Conservation (phyloP, 2,113 vertebrate species). For the Megaleporinus macrocephalus region DNA sequence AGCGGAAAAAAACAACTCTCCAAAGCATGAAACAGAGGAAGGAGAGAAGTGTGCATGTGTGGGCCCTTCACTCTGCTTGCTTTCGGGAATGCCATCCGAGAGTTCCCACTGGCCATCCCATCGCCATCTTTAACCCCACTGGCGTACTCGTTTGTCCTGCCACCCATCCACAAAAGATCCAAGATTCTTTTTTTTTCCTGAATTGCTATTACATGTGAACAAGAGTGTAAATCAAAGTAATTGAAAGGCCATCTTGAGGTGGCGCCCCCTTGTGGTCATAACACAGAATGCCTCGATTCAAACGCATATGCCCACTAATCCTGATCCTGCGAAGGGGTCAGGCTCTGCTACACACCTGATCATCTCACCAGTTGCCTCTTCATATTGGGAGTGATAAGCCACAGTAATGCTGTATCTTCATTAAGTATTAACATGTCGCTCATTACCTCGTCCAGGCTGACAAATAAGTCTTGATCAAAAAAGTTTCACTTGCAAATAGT, state of each 20-base stretch:
- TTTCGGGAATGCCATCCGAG: constrained; percentile 26
- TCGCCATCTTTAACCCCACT: background rate
- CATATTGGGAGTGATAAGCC: background rate
- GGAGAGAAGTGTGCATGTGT: constrained; percentile 12
- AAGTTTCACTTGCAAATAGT: constrained; percentile 27
- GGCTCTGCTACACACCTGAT: background rate
- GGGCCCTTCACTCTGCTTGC: constrained; percentile 33
- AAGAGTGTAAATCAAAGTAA: constrained; percentile 7
- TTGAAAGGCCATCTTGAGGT: background rate
- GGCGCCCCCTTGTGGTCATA: constrained; percentile 53
- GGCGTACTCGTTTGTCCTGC: background rate
- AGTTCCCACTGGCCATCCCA: constrained; percentile 14
- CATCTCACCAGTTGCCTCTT: background rate
- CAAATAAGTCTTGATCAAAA: constrained; percentile 34
- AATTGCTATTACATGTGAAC: background rate
- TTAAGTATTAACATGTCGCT: background rate
- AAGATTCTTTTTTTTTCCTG: background rate
- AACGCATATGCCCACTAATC: background rate
- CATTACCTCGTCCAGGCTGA: background rate
- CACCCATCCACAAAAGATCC: background rate
- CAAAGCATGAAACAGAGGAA: constrained; percentile 24
- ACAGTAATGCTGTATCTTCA: background rate
- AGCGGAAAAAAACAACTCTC: constrained; percentile 4
- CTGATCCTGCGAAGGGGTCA: background rate
- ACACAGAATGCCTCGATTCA: background rate